Base-by-base conservation (phyloP, 1,140 invertebrate species). In the Scaptomyza graminum region DNA sequence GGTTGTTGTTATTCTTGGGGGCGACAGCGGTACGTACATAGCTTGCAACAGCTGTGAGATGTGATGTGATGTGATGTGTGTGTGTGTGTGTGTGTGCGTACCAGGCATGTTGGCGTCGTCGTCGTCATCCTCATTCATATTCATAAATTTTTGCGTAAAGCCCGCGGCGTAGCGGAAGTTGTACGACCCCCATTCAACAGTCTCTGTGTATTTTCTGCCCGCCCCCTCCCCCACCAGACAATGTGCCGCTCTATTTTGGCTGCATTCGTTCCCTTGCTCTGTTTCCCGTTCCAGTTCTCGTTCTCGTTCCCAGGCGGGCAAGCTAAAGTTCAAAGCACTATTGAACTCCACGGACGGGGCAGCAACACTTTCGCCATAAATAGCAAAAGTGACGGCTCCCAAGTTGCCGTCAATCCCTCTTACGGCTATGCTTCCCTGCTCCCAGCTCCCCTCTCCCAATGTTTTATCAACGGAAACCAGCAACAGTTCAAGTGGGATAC, bases 321-420 rank as follows among this genome's bases (percentile, higher is more conserved):
- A 88, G 75, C 75, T 72, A 87, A 88, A 88, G 82, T 87, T 87
- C 82, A 87, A 87, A 87, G 82, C 83, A 87, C 82, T 87, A 83
- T 87, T 87, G 83, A 87, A 87, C 83, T 87, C 82, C 82, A 41
- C 37, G 31, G 22, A 49, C 55, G 56, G 50, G 64, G 67, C 77
- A 87, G 31, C 31, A 34, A 87, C 83, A 88, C 83, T 88, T 88
- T 88, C 83, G 83, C 79, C 79, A 88, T 88, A 88, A 87, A 87
- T 88, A 87, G 82, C 82, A 69, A 74, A 71, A 74, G 67, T 64
- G 57, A 74, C 70, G 70, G 69, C 47, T 54, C 47, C 22, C 43
- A 66, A 39, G 28, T 46, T 28, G 56, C 15, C 41, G n/a, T 34
- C 39, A 16, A 16, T 16, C 18, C 18, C 43, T 41, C 12, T 18